Base-by-base conservation (phyloP, 2,888 invertebrate genomes). In the Neuroscelio doddi region DNA sequence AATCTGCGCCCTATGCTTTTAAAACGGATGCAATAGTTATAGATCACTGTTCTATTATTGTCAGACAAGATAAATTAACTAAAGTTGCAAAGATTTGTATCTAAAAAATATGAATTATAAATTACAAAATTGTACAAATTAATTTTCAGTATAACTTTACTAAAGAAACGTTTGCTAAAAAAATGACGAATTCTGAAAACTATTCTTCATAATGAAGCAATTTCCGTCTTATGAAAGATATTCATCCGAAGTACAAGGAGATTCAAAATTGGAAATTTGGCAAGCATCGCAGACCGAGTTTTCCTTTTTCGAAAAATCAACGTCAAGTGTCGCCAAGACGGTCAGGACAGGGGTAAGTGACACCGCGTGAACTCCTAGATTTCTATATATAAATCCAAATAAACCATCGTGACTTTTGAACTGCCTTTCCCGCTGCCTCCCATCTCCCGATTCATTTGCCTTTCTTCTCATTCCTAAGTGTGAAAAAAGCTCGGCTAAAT, bases 311-410 rank as follows among this genome's bases (percentile, higher is more conserved):
- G 59, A 59, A 50, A 56, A 62, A 59, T 38, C 32, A 27, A 14
- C 47, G 46, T 41, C 53, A 44, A 46, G 47, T 49, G 56, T 47
- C 55, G 45, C 45, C 51, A 41, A 59, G 50, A 50, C 53, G 47
- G 36, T 30, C 58, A 64, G 53, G 34, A 51, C 64, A 71, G 79
- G 76, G 82, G 83, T 83, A 83, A 81, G 80, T 80, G 83, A 82
- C 82, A 82, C 80, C 78, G 74, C 74, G 73, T 80, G 80, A 82
- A 82, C 82, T 82, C 80, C 71, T 76, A 69, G 72, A 73, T 75
- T 77, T 79, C 83, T 83, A 83, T 81, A 82, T 82, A 82, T 83
- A 83, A 80, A 81, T 74, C 74, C 78, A 82, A 83, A 83, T 82
- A 82, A 83, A 83, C 68, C 76, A 81, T 67, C 72, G 67, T 76